Conservation (phyloP, 2,888 invertebrate species). For the Hecatera dysodea region DNA sequence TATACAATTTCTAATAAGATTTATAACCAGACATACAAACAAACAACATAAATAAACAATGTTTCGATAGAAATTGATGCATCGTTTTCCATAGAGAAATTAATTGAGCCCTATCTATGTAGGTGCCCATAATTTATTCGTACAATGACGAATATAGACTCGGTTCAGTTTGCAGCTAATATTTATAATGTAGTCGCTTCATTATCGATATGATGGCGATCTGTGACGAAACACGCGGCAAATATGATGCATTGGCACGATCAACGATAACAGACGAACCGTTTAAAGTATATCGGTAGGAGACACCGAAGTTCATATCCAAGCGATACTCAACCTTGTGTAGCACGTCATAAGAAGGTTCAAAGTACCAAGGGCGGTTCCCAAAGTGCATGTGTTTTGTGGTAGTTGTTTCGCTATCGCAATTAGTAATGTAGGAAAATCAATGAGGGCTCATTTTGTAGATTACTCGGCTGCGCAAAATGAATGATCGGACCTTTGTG, state of each 20-base stretch:
- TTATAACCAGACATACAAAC: conserved; percentile 12
- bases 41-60: conserved; percentile 26
- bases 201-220: conserved; percentile 83
- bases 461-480: conserved; percentile 82
- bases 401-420: conserved; percentile 75
- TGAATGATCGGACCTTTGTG: conserved; percentile 80
- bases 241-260: conserved; percentile 89
- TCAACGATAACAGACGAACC: conserved; percentile 80
- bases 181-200: conserved; percentile 80
- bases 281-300: conserved; percentile 68
- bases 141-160: conserved; percentile 64
- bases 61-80: conserved; percentile 60
- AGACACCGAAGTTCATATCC: conserved; percentile 19
- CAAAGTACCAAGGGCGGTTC: conserved; percentile 18
- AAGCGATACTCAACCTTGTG: conserved; percentile 66
- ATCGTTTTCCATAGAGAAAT: conserved; percentile 61
- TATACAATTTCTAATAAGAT: conserved; percentile 34
- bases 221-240: conserved; percentile 86
- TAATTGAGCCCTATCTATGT: conserved; percentile 61
- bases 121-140: conserved; percentile 59
- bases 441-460: conserved; percentile 87
- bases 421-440: conserved; percentile 87
- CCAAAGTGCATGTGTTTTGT: conserved; percentile 32
- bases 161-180: conserved; percentile 72
- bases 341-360: conserved; percentile 18